These are phyloP conservation scores for Formica selysi DNA, from an alignment of 1,140 invertebrate genomes.

Conservation along the genomic window DNA sequence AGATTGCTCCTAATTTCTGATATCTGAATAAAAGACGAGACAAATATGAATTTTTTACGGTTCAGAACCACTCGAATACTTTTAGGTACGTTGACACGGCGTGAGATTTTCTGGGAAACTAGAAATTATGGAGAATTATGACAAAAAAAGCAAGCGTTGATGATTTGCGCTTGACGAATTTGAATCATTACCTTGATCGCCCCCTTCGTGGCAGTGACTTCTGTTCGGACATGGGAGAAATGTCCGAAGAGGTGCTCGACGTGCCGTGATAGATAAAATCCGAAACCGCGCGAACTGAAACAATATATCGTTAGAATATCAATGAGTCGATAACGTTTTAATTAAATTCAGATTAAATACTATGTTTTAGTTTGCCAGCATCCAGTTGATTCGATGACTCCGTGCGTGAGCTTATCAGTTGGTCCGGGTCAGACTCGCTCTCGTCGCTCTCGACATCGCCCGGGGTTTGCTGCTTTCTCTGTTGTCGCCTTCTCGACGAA, in stretches of 20 bases:
- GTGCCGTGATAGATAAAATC: conserved; percentile 92
- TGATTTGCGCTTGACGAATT: not conserved
- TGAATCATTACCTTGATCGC: conserved; percentile 88
- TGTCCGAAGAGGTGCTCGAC: conserved; percentile 92
- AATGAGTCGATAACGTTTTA: not conserved
- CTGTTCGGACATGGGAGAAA: conserved; percentile 92
- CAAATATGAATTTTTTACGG: conserved; percentile 14
- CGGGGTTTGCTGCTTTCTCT: conserved; percentile 87
- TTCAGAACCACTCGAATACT: not conserved
- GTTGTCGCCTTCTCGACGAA: conserved; percentile 85
- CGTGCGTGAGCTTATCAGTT: conserved; percentile 91
- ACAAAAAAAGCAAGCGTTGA: not conserved
- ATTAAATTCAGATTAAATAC: conserved; percentile 79
- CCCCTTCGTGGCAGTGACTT: conserved; percentile 91
- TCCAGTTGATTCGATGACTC: conserved; percentile 92
- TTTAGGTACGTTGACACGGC: not conserved
- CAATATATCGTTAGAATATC: not conserved
- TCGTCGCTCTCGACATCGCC: conserved; percentile 91
- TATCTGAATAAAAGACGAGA: not conserved
- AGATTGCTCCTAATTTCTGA: not conserved
- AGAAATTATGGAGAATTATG: conserved; percentile 1
- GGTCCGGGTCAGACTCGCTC: conserved; percentile 92
- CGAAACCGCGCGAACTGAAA: conserved; percentile 86
- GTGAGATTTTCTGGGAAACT: not conserved
- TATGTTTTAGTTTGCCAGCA: conserved; percentile 90